A percentile compares a stretch with the other conserved stretches of the same genome.
These are phyloP conservation scores for Plecotus auritus DNA, from an alignment of 2,113 vertebrate species.

Conservation along the genomic window DNA sequence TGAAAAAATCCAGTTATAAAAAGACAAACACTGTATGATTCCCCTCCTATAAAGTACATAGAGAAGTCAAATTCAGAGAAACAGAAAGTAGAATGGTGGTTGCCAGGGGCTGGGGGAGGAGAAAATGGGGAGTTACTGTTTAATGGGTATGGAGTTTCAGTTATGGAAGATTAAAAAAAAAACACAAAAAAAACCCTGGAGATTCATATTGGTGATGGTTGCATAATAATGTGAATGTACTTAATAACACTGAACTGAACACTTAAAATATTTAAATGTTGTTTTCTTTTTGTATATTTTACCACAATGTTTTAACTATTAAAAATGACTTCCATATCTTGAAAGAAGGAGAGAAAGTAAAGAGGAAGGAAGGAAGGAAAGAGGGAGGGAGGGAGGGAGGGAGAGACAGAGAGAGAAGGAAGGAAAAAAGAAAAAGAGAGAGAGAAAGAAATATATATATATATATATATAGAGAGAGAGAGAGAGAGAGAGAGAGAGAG, in stretches of 20 bases:
- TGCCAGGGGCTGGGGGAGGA: background rate
- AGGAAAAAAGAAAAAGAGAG: too few species aligned
- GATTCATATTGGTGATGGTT: background rate
- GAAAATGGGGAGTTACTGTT: background rate
- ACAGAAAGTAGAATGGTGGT: background rate
- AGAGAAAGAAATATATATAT: too few species aligned
- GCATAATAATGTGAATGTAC: background rate
- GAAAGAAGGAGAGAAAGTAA: background rate
- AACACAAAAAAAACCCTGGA: too few species aligned
- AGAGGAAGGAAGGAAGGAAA: too few species aligned
- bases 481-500: rapidly evolving
- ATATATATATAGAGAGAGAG: too few species aligned
- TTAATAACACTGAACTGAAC: background rate
- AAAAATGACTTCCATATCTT: background rate
- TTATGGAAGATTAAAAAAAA: background rate
- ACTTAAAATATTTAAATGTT: background rate
- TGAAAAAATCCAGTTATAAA: background rate
- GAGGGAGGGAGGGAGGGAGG: too few species aligned
- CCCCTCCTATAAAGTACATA: background rate
- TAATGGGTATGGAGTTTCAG: background rate
- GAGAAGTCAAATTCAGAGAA: background rate
- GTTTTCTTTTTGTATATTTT: background rate
- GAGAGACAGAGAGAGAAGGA: too few species aligned
- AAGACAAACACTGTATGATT: background rate
- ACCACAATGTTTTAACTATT: background rate